Evolutionary conservation across 2,797 vertebrate genomes (phyloP), one percentile per base, ranked within the genome.

Genomic region (Gallinago solitaria): DNA sequence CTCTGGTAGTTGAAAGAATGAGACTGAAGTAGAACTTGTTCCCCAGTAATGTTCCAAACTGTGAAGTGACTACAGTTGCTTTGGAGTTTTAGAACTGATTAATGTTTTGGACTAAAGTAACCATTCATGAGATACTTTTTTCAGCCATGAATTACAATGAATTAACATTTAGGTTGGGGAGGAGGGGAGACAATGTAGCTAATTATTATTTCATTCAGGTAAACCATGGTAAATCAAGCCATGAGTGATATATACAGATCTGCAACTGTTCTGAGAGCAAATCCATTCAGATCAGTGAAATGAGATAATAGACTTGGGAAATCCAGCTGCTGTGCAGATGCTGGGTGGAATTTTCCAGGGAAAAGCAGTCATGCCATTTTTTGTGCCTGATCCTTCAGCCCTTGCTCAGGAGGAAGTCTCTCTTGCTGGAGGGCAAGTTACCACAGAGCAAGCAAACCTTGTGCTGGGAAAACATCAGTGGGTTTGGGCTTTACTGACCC

Each of bases 321-420:
- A 89, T 94, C 86, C 94, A 97, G 94, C 90, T 97, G 96, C 83
- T 93, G 65, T 24, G 41, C 95, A 95, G 94, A 95, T 96, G 95
- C 83, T 90, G 86, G 57, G 65, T 92, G 83, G 90, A 95, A 93
- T 94, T 95, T 95, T 93, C 86, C 96, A 96, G 85, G 80, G n/a
- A 91, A 78, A 97, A 89, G 37, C 19, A 82, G 41, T 54, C 71
- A 83, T 89, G 64, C 59, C 64, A 90, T 57, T 94, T 93, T 93
- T 74, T 2, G 9, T 81, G 56, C 56, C 77, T 88, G 74, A 54
- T 83, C 91, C 80, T 84, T 74, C 51, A 76, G 64, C 56, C 50
- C 64, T 87, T 69, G n/a, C 56, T 89, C 57, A 33, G 57, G 23
- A 82, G 25, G 64, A 77, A 37, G 17, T 67, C 43, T 80, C 12